Evolutionary conservation across 2,888 invertebrate species (phyloP).

Genomic region (Eristalis pertinax): DNA sequence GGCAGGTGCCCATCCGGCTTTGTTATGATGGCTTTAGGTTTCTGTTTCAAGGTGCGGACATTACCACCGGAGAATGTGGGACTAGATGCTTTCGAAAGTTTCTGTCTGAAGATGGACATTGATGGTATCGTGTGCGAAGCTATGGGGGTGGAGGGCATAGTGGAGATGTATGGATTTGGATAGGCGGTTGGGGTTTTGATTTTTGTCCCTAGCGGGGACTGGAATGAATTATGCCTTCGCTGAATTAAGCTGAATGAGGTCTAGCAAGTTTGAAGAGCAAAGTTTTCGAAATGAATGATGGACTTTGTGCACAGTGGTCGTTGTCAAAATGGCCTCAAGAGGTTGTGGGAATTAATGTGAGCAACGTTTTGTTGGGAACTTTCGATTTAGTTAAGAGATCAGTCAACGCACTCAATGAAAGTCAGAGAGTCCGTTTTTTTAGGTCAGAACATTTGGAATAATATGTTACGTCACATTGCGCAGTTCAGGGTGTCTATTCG

Average conservation of each 20-base stretch:
- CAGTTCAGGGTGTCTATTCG: too few relatives aligned
- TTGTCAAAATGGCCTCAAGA: too few relatives aligned
- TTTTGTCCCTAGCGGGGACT: not conserved
- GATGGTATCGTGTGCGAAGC: too few relatives aligned
- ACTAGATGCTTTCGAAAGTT: not conserved
- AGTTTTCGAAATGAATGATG: not conserved
- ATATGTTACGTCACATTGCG: too few relatives aligned
- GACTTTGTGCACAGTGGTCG: too few relatives aligned
- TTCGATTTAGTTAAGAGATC: too few relatives aligned
- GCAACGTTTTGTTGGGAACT: too few relatives aligned
- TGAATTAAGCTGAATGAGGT: not conserved
- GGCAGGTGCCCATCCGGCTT: not conserved
- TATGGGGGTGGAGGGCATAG: too few relatives aligned
- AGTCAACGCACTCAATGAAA: too few relatives aligned
- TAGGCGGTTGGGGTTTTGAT: not conserved
- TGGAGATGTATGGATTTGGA: not conserved
- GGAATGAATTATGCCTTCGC: not conserved
- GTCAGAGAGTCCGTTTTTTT: too few relatives aligned
- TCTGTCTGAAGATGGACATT: not conserved
- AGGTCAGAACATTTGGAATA: too few relatives aligned
- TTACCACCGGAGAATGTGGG: not conserved
- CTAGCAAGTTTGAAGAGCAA: not conserved
- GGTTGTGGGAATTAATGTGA: too few relatives aligned
- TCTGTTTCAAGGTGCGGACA: slow-evolving; percentile 16
- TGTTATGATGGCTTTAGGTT: slow-evolving; percentile 26